These are phyloP conservation scores for Reticulitermes lucifugus DNA, from an alignment of 2,888 invertebrate genomes.

Conservation along the genomic window DNA sequence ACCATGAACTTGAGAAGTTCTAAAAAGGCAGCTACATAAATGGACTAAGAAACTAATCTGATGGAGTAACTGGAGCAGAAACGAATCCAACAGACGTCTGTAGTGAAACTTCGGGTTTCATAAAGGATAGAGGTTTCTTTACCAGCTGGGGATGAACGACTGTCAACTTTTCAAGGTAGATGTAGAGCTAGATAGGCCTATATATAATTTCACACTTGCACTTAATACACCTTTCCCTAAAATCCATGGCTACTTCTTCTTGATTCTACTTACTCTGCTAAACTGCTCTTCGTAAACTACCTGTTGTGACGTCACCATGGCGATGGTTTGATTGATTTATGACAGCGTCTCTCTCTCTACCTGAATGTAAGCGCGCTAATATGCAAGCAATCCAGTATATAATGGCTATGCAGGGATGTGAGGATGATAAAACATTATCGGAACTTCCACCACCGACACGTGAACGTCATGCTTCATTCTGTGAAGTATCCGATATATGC, in stretches of 20 bases:
- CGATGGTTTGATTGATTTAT: conserved; percentile 11
- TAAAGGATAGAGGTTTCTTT: no score
- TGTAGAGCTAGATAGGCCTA: no score
- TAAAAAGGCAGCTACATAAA: no score
- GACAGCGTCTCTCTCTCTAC: background rate
- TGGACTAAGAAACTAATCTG: no score
- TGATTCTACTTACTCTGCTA: background rate
- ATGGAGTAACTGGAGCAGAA: no score
- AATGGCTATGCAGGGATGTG: conserved; percentile 1
- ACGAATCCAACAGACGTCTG: no score
- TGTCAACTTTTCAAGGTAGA: no score
- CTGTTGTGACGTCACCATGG: conserved; percentile 36
- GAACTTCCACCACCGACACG: conserved; percentile 31
- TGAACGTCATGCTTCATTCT: background rate
- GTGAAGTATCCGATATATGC: conserved; percentile 37
- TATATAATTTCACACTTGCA: no score
- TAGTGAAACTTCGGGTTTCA: no score
- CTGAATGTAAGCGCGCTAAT: conserved; percentile 13
- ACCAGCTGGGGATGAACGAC: no score
- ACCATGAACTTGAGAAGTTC: no score
- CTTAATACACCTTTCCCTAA: no score
- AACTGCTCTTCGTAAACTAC: background rate
- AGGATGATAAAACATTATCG: conserved; percentile 39
- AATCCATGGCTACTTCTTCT: background rate
- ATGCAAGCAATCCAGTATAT: conserved; percentile 27